Conservation (phyloP, 2,113 vertebrate species). For the Regulus satrapa region DNA sequence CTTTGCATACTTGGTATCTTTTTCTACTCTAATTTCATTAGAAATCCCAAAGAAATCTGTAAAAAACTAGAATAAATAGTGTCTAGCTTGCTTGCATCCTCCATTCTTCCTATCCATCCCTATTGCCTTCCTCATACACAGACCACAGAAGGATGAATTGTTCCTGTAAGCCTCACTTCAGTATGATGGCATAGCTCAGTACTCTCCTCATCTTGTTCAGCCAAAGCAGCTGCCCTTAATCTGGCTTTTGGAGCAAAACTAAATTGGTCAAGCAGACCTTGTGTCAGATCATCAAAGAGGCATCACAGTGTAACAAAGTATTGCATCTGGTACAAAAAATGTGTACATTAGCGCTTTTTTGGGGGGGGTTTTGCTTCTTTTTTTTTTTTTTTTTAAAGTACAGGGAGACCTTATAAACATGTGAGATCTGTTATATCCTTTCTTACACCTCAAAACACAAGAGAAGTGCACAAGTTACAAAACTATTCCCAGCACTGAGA, state of each 20-base stretch:
- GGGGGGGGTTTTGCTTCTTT: no score
- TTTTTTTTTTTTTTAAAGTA: background rate
- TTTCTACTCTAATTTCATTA: background rate
- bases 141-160: background rate
- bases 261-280: background rate
- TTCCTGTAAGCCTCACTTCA: background rate
- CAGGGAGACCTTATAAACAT: background rate
- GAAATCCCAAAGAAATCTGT: background rate
- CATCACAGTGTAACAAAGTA: background rate
- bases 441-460: background rate
- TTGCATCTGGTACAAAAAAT: background rate
- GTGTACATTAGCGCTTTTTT: background rate
- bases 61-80: background rate
- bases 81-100: background rate
- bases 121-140: background rate
- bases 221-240: background rate
- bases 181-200: background rate
- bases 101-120: background rate
- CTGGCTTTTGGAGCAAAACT: background rate
- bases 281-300: background rate
- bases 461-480: background rate
- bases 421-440: background rate
- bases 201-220: background rate
- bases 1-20: background rate
- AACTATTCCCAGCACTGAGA: background rate